A percentile compares a stretch with the other conserved stretches of the same genome.
Evolutionary conservation across 2,797 vertebrate genomes (phyloP).

Genomic region (Syngnathus rostellatus): DNA sequence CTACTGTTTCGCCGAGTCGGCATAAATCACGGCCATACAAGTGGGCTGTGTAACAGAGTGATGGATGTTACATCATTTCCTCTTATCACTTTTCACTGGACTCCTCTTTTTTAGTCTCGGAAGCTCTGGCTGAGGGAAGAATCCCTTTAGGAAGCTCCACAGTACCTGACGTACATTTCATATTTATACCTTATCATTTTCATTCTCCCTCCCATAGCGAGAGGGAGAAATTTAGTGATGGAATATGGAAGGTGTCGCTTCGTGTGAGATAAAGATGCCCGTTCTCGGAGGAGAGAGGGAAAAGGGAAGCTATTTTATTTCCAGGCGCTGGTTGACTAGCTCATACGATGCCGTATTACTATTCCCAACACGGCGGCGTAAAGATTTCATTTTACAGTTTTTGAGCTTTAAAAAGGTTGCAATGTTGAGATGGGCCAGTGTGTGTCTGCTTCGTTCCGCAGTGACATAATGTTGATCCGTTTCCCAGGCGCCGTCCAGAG

Average conservation of each 20-base stretch:
- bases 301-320: constrained; percentile 45
- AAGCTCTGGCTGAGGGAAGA: constrained; percentile 9
- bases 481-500: constrained; percentile 45
- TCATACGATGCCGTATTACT: neutral
- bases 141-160: constrained; percentile 34
- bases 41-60: constrained; percentile 13
- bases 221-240: constrained; percentile 64
- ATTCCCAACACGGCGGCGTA: neutral
- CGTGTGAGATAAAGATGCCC: constrained; percentile 59
- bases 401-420: neutral
- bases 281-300: constrained; percentile 27
- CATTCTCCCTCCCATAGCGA: constrained; percentile 57
- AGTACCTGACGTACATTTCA: too few relatives aligned
- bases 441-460: constrained; percentile 37
- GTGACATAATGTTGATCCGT: constrained; percentile 56
- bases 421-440: neutral
- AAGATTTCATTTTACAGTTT: neutral
- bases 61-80: constrained; percentile 38
- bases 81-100: constrained; percentile 39
- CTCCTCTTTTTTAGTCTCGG: constrained; percentile 44
- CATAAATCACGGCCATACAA: neutral
- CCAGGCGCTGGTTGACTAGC: constrained; percentile 14
- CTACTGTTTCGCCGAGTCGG: neutral
- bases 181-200: constrained; percentile 44
- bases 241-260: constrained; percentile 53